Conservation (phyloP, 1,140 invertebrate species). For the Metaphire vulgaris region DNA sequence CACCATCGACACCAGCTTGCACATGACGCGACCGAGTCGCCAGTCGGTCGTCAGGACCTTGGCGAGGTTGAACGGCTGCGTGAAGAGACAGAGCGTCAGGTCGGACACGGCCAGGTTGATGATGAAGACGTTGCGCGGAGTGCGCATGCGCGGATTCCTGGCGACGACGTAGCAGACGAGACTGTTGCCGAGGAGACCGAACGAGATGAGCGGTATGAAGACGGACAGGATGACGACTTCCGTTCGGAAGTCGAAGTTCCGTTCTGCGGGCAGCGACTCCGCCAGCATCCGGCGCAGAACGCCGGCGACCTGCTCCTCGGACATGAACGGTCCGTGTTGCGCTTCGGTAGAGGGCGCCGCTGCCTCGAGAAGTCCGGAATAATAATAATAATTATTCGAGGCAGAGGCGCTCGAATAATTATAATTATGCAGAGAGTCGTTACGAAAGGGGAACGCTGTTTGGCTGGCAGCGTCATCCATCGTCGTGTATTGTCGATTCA, state of each 20-base stretch:
- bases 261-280: neutral
- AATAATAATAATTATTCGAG: no score
- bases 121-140: constrained; percentile 79
- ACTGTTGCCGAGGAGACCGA: constrained; percentile 72
- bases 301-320: no score
- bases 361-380: no score
- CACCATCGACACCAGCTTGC: constrained; percentile 71
- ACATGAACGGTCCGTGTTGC: no score
- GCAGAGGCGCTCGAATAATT: no score
- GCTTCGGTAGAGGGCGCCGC: no score
- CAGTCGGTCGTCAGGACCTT: constrained; percentile 53
- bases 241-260: constrained; percentile 8
- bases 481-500: no score
- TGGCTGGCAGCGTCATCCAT: no score
- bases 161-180: constrained; percentile 71
- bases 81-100: constrained; percentile 72
- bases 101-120: constrained; percentile 80
- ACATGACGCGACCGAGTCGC: constrained; percentile 56
- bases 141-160: constrained; percentile 72
- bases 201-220: constrained; percentile 67
- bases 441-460: no score
- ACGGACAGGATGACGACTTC: constrained; percentile 58
- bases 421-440: no score
- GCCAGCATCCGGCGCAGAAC: no score
- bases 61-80: constrained; percentile 75